These are phyloP conservation scores for Halichondria panicea DNA, from an alignment of 37 sponge, comb jelly and placozoan genomes.

Conservation along the genomic window DNA sequence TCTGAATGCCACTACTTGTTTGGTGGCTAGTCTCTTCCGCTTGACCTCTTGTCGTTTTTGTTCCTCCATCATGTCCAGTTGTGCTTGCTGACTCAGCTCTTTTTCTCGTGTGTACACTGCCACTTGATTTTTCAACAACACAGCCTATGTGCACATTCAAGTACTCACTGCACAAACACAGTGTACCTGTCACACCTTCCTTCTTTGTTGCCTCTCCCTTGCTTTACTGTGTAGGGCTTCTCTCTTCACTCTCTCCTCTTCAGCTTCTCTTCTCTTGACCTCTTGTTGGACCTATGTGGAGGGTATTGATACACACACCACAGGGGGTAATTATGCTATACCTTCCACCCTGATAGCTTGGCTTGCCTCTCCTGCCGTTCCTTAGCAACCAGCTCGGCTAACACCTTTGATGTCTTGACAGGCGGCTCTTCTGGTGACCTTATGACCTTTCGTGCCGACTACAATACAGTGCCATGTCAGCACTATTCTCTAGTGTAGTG, in stretches of 20 bases:
- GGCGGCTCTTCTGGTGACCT: not conserved
- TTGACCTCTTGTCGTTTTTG: conserved; percentile 31
- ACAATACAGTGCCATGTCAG: not conserved
- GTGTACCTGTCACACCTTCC: conserved; percentile 21
- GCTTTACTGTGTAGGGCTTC: conserved; percentile 5
- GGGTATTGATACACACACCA: not conserved
- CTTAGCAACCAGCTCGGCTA: conserved; percentile 8
- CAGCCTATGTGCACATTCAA: conserved; percentile 6
- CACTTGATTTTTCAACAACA: conserved; percentile 34
- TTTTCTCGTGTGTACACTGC: conserved; percentile 28
- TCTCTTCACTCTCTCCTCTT: conserved; percentile 15
- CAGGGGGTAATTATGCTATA: not conserved
- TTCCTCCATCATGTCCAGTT: conserved; percentile 12
- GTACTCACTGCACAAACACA: too few relatives aligned
- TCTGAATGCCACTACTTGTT: conserved; percentile 64
- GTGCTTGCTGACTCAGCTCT: conserved; percentile 35
- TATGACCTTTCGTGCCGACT: not conserved
- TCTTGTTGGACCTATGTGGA: not conserved
- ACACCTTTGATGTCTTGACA: not conserved
- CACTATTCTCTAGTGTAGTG: not conserved
- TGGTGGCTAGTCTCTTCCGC: conserved; percentile 47
- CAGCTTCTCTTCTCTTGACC: conserved; percentile 4
- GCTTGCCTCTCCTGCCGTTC: conserved; percentile 49
- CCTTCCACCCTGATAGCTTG: conserved; percentile 44
- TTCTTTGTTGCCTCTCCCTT: conserved; percentile 31